Base-by-base conservation (phyloP, 2,888 invertebrate species). In the Scaptomyza caliginosa region DNA sequence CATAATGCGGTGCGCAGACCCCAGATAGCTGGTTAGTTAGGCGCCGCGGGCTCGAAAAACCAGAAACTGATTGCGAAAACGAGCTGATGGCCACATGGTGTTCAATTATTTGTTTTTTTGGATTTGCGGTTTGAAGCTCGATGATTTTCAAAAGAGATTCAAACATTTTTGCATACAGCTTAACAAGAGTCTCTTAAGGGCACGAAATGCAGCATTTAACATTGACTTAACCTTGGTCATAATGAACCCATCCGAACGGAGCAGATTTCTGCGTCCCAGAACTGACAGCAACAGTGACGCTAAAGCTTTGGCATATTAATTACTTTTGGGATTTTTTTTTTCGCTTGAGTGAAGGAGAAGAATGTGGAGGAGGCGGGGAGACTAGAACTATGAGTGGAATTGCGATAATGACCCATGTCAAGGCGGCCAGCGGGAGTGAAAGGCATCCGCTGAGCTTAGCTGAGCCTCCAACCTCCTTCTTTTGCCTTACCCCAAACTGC, bases 291-390 rank as follows among this genome's bases (percentile, higher is more conserved):
- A 42, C 80, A 84, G 57, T 55, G 69, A 55, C 34, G 38, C 52
- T 30, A 19, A 11, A 73, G 75, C 56, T 85, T 81, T 57, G 79
- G 83, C 71, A 74, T 81, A 81, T 81, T 81, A 81, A 81, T 81
- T 85, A 79, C 76, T 81, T 85, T 82, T 64, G 54, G 34, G n/a
- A n/a, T 16, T 34, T 28, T n/a, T 66, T 54, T 65, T 54, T 28
- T 4, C 10, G 13, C n/a, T n/a, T n/a, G n/a, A n/a, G n/a, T 19
- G 45, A 11, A 1, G n/a, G 5, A 4, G 11, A 1, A 13, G 2
- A 17, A 3, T 8, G 38, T n/a, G 10, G 1, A 16, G 17, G 19
- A 10, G 19, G 26, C n/a, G 17, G 8, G 13, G 38, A 4, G 8
- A 40, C 52, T n/a, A 26, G 42, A 57, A 67, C 71, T 71, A 73